These are phyloP conservation scores for Oryctolagus cuniculus DNA, from an alignment of 2,113 vertebrate species.

Conservation along the genomic window mOryCun1.1 NC_091432.1:110728501-110729000, in stretches of 20 bases:
- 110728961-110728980: background rate
- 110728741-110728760: background rate
- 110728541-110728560: background rate
- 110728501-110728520: background rate
- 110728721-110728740: background rate
- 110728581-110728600: accelerated
- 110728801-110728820: background rate
- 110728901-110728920: accelerated
- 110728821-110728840: background rate
- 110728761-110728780: background rate
- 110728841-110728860: background rate
- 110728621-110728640: background rate
- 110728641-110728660: background rate
- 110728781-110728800: background rate
- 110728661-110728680: background rate
- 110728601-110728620: background rate
- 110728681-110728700: background rate
- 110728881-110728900: background rate
- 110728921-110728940: background rate
- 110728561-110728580: background rate
- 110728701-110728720: background rate
- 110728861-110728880: background rate
- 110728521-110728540: background rate
- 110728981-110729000: background rate
- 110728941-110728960: background rate